Base-by-base conservation (phyloP, 2,113 vertebrate species). In the Periophthalmus modestus region DNA sequence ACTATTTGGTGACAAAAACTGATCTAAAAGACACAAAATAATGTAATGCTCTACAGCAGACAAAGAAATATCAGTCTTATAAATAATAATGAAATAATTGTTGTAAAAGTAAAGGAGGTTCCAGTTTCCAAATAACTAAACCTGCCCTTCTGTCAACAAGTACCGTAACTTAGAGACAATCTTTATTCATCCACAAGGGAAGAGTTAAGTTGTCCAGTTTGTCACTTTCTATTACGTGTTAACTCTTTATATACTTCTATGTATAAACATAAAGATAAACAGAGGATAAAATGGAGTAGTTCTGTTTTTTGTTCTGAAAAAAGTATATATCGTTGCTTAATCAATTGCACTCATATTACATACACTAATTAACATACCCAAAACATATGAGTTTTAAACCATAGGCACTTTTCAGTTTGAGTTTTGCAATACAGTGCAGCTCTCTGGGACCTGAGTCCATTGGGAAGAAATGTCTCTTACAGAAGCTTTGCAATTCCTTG, bases 341-440 rank as follows among this genome's bases (percentile, higher is more conserved):
- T 67, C 58, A 28, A 66, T 81, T 66, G 52, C 68, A 84, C 55
- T 43, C 69, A 68, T 36, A 72, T 79, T 72, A 18, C 16, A 36
- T 36, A 19, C 15, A 62, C 16, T 7, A 15, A 63, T 19, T 36
- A 18, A 71, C 58, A 48, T 54, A 59, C 28, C 62, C 71, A 78
- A 85, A 77, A 66, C 39, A 76, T 76, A 55, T n/a, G 68, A 54
- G 59, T 50, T 43, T 67, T 46, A 73, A 48, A 68, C 89, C 83
- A 70, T 92, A 94, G 94, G 94, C 94, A 94, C 93, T 94, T 94
- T 87, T 87, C 94, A 94, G 89, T 87, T 86, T 82, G 88, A 82
- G 74, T 91, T 89, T 18, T 89, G 73, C 75, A 74, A 91, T 81
- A 76, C 67, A 83, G 79, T 85, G 83, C 71, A 86, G 81, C 78